Evolutionary conservation across 2,888 invertebrate genomes (phyloP).

Genomic region (Opisthograptis luteolata): DNA sequence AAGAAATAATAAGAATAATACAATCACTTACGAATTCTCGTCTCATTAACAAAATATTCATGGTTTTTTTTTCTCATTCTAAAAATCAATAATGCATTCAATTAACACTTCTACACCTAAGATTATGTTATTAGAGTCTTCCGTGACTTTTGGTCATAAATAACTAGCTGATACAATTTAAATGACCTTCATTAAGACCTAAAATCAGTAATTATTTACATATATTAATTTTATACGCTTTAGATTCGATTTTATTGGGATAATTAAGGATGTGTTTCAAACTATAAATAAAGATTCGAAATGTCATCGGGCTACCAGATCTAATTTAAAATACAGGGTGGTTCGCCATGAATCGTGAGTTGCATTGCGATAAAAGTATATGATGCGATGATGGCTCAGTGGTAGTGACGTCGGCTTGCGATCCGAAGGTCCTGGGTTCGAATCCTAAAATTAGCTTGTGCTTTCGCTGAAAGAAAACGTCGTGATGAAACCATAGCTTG

Average conservation of each 20-base stretch:
- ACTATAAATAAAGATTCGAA: constrained; percentile 28
- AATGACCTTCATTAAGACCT: constrained; percentile 34
- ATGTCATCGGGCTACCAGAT: constrained; percentile 21
- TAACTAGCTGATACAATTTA: constrained; percentile 36
- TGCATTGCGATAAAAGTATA: too few relatives aligned
- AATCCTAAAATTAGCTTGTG: too few relatives aligned
- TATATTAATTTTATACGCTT: constrained; percentile 30
- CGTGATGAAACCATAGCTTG: too few relatives aligned
- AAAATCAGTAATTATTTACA: constrained; percentile 33
- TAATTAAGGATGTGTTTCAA: constrained; percentile 34
- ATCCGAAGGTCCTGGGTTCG: too few relatives aligned
- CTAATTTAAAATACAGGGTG: constrained; percentile 6
- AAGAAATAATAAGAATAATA: too few relatives aligned
- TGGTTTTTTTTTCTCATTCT: neutral
- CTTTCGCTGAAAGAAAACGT: too few relatives aligned
- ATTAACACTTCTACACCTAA: constrained; percentile 23
- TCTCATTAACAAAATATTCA: neutral
- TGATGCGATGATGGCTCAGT: too few relatives aligned
- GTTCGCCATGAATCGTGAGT: too few relatives aligned
- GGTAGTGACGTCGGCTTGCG: too few relatives aligned
- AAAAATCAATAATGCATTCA: constrained; percentile 21
- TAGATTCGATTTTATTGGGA: constrained; percentile 30
- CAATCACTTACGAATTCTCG: constrained; percentile 1
- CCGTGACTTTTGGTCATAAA: constrained; percentile 27
- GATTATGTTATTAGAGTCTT: constrained; percentile 28